Conservation (phyloP, 2,888 invertebrate genomes). For the Andrena haemorrhoa region DNA sequence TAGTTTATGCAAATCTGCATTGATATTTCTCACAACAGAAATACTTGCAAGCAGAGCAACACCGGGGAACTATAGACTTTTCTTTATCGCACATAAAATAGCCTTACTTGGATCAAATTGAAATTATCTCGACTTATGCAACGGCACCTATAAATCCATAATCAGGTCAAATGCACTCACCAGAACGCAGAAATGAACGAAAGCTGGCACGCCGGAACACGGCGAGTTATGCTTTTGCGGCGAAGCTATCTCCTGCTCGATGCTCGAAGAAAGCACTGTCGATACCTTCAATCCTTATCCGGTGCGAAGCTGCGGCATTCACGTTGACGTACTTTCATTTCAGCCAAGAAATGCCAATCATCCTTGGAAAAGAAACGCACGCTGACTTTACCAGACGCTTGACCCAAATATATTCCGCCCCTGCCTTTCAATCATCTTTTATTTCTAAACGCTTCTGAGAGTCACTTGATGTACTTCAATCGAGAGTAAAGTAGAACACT, state of each 20-base stretch:
- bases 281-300: constrained; percentile 61
- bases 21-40: not conserved
- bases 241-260: constrained; percentile 29
- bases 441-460: not conserved
- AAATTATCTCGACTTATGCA: not conserved
- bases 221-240: constrained; percentile 25
- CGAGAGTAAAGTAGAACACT: no score
- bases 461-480: not conserved
- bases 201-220: constrained; percentile 11
- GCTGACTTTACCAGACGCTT: constrained; percentile 6
- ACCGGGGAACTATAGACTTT: not conserved
- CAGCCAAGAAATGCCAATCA: constrained; percentile 32
- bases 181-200: constrained; percentile 15
- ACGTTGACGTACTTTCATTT: constrained; percentile 45
- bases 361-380: constrained; percentile 17
- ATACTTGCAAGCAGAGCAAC: not conserved
- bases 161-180: constrained; percentile 42
- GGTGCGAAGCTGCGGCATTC: constrained; percentile 38
- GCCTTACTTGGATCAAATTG: not conserved
- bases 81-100: not conserved
- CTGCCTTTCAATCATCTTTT: not conserved
- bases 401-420: constrained; percentile 15
- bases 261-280: constrained; percentile 56
- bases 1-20: not conserved
- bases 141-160: not conserved